These are phyloP conservation scores for Marmota flaviventris DNA, from an alignment of 2,113 vertebrate genomes.

Conservation along the genomic window DNA sequence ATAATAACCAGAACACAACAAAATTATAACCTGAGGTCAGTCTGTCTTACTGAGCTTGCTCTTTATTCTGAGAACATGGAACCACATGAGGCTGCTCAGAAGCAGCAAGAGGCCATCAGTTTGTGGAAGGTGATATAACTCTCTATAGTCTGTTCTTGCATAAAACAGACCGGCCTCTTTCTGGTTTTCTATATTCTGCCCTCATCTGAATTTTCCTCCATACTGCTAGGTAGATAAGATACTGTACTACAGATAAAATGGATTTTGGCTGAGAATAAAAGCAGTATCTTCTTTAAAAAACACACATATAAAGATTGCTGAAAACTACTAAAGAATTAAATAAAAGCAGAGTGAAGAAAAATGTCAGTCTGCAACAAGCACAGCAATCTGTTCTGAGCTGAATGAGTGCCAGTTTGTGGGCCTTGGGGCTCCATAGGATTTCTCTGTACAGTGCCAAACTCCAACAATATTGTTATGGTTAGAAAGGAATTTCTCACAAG, in stretches of 20 bases:
- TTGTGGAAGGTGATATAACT: background rate
- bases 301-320: conserved; percentile 51
- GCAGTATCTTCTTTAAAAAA: conserved; percentile 52
- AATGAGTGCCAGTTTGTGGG: conserved; percentile 85
- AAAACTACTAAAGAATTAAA: conserved; percentile 79
- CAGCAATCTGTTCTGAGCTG: conserved; percentile 86
- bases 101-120: background rate
- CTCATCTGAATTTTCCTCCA: background rate
- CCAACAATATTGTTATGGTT: conserved; percentile 88
- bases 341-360: conserved; percentile 79
- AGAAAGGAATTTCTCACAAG: conserved; percentile 91
- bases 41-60: background rate
- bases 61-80: background rate
- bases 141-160: background rate
- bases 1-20: background rate
- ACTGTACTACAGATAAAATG: background rate
- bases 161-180: background rate
- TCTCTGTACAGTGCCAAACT: conserved; percentile 89
- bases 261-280: background rate
- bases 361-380: conserved; percentile 72
- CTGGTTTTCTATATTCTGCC: background rate
- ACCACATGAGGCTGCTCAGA: rapidly evolving
- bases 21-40: background rate
- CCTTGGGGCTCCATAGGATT: conserved; percentile 86
- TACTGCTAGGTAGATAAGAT: background rate